phyloP scores from a whole-genome alignment of 2,888 invertebrate species.

The Eristalis intricaria region DNA sequence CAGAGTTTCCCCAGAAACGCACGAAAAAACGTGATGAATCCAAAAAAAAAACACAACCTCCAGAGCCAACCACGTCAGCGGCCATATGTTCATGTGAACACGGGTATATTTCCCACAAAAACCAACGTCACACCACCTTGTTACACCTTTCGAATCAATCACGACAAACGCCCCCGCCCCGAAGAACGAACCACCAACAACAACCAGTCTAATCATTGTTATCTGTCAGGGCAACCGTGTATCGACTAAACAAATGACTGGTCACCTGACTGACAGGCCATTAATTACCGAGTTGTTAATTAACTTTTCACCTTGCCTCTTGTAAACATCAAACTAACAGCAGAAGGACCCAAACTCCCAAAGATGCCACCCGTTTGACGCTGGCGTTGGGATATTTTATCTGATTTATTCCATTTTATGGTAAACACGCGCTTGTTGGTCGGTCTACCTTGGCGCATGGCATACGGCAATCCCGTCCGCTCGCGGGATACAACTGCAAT shows the following conservation, averaged over 20 bases:
- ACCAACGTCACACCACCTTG: not conserved
- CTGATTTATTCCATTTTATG: not conserved
- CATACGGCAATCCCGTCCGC: not conserved
- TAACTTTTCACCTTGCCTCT: conserved; percentile 31
- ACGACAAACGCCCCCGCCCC: not conserved
- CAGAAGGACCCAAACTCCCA: not conserved
- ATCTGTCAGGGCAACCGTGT: not conserved
- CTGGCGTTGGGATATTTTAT: not conserved
- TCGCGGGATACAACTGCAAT: conserved; percentile 17
- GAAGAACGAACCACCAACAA: not conserved
- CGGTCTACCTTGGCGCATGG: not conserved
- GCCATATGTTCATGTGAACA: not conserved
- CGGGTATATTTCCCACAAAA: not conserved
- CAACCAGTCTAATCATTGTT: not conserved
- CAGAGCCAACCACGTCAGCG: not conserved
- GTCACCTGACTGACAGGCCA: conserved; percentile 28
- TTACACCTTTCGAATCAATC: not conserved
- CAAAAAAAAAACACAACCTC: not conserved
- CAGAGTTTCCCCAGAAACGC: not conserved
- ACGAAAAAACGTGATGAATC: not conserved
- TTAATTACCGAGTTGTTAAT: conserved; percentile 18
- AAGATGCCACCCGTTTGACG: not conserved
- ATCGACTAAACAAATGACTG: not conserved
- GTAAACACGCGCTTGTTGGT: not conserved
- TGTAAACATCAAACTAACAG: not conserved